Conservation (phyloP, 2,888 invertebrate genomes). For the Xanthia icteritia region DNA sequence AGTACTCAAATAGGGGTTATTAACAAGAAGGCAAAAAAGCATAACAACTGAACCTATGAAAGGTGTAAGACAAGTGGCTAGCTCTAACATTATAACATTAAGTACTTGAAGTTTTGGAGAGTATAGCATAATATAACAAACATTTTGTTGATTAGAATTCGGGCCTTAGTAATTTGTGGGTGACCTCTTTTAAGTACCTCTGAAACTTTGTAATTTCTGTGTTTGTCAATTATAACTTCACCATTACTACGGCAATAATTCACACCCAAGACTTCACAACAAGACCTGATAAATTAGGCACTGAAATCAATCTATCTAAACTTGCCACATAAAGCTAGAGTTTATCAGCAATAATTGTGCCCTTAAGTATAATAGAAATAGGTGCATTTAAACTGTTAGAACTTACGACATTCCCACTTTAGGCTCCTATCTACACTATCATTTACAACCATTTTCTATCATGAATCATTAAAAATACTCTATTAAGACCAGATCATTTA, state of each 20-base stretch:
- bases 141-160: background rate
- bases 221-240: background rate
- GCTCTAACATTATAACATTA: background rate
- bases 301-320: conserved; percentile 15
- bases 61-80: background rate
- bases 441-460: conserved; percentile 62
- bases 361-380: conserved; percentile 46
- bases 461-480: conserved; percentile 68
- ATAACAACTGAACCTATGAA: background rate
- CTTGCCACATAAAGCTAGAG: conserved; percentile 21
- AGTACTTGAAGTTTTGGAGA: background rate
- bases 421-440: conserved; percentile 57
- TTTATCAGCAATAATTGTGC: conserved; percentile 52
- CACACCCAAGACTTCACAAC: background rate
- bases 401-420: conserved; percentile 56
- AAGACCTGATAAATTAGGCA: conserved; percentile 2
- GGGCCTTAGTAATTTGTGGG: background rate
- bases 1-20: conserved; percentile 6
- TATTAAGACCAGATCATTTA: conserved; percentile 55
- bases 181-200: background rate
- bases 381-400: conserved; percentile 46
- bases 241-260: background rate
- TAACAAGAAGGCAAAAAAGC: background rate
- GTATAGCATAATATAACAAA: background rate
- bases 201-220: background rate